These are phyloP conservation scores for Drosophila prolongata DNA, from an alignment of 2,888 invertebrate species.

Conservation along the genomic window DNA sequence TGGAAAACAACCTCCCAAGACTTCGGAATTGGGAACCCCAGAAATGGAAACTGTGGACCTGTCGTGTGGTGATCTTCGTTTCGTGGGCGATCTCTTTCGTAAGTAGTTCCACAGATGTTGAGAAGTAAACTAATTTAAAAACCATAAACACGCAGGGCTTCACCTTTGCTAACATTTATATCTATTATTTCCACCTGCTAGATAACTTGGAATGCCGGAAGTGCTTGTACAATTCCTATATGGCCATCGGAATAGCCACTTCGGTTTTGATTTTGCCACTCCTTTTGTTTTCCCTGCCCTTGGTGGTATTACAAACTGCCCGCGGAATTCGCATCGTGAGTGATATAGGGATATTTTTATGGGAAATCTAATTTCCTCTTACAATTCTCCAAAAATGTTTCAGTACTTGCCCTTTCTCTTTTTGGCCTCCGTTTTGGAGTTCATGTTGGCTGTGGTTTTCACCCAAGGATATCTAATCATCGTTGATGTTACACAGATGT, in stretches of 20 bases:
- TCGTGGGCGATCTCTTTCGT: neutral
- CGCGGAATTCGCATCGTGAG: neutral
- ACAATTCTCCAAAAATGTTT: too few relatives aligned
- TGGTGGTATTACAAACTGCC: neutral
- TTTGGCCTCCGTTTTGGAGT: neutral
- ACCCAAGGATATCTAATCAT: neutral
- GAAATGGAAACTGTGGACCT: neutral
- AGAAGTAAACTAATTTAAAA: too few relatives aligned
- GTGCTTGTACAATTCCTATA: neutral
- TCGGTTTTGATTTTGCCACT: neutral
- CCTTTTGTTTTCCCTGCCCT: neutral
- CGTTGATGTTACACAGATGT: neutral
- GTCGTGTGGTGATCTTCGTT: neutral
- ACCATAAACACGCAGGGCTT: neutral
- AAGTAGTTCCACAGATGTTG: neutral
- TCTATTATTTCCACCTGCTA: neutral
- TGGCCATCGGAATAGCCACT: neutral
- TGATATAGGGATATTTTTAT: neutral
- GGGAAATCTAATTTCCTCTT: too few relatives aligned
- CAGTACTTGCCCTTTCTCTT: conserved; percentile 6
- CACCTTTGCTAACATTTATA: neutral
- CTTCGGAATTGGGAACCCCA: too few relatives aligned
- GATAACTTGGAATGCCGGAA: neutral
- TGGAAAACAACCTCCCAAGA: too few relatives aligned
- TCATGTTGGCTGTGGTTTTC: conserved; percentile 3